phyloP scores from a whole-genome alignment of 2,888 invertebrate genomes.

The Galerucella pusilla region DNA sequence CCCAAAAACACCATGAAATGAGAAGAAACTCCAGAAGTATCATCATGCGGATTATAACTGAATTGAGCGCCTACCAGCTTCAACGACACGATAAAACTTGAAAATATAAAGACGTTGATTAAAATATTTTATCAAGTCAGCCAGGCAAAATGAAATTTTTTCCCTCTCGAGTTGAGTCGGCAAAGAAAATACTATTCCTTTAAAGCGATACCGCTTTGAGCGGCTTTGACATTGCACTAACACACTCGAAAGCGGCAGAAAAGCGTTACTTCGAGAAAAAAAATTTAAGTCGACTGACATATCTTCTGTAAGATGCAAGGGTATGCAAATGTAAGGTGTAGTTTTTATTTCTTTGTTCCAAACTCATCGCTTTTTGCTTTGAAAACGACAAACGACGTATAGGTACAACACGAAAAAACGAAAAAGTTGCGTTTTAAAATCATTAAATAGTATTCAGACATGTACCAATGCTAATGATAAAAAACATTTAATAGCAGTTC shows the following conservation, averaged over 20 bases:
- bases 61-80: constrained; percentile 50
- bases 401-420: not conserved
- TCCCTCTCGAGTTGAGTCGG: constrained; percentile 51
- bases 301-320: not conserved
- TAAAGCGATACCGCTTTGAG: constrained; percentile 58
- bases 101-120: constrained; percentile 60
- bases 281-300: constrained; percentile 18
- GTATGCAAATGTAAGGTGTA: constrained; percentile 8
- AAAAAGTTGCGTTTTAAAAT: too few species aligned
- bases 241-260: constrained; percentile 42
- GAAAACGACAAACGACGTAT: too few species aligned
- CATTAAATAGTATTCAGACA: too few species aligned
- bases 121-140: constrained; percentile 60
- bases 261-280: constrained; percentile 26
- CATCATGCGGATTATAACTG: constrained; percentile 35
- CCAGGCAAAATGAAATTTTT: constrained; percentile 55
- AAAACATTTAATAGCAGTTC: too few species aligned
- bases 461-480: too few species aligned
- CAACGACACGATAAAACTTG: constrained; percentile 53
- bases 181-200: constrained; percentile 60
- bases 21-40: constrained; percentile 7
- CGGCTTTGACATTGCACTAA: constrained; percentile 53
- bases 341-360: constrained; percentile 9
- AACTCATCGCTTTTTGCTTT: not conserved
- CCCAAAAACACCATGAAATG: constrained; percentile 1